Evolutionary conservation across 2,113 vertebrate genomes (phyloP), one percentile per base, ranked within the genome.

Genomic region (Coracopsis vasa): DNA sequence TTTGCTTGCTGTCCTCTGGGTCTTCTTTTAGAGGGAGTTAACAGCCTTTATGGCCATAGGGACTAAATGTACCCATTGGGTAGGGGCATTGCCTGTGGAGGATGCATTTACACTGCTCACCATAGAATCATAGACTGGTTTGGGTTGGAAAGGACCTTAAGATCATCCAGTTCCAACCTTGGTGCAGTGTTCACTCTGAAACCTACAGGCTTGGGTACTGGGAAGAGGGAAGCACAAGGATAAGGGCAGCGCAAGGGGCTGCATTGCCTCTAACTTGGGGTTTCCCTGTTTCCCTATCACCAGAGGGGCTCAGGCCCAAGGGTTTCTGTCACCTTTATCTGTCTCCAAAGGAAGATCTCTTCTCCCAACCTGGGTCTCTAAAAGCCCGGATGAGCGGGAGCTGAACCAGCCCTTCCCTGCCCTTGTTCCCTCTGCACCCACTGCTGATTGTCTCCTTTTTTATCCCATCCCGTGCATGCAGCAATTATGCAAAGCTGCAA

Each of bases 401-500:
- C 65, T 20, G 41, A 44, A 17, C 82, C 10, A 6, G 28, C 86
- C 87, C 81, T 85, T 69, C 74, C 84, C 6, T 4, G 20, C 42
- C 5, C 1, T 45, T 62, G 28, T 81, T 86, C 75, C 81, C 67
- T 33, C 75, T 14, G 20, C 48, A 0, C 66, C 82, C 16, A 13
- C 72, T 2, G 0, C 87, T 93, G 92, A 94, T 88, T 84, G 72
- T 89, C 92, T 91, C 77, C 72, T 90, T 82, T 84, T 90, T 64
- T 13, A 88, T 79, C 71, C 92, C 2, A 0, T 79, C 94, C 92
- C 54, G 19, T 88, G 54, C 5, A 4, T 20, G 91, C 77, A 19
- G 91, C 89, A 94, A 96, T 97, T 97, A 97, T 97, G 95, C 94
- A 89, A 90, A 97, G 86, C 89, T 89, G 94, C 94, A 97, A 97